phyloP scores from a whole-genome alignment of 1,140 invertebrate genomes.

The Camponotus pennsylvanicus region DNA sequence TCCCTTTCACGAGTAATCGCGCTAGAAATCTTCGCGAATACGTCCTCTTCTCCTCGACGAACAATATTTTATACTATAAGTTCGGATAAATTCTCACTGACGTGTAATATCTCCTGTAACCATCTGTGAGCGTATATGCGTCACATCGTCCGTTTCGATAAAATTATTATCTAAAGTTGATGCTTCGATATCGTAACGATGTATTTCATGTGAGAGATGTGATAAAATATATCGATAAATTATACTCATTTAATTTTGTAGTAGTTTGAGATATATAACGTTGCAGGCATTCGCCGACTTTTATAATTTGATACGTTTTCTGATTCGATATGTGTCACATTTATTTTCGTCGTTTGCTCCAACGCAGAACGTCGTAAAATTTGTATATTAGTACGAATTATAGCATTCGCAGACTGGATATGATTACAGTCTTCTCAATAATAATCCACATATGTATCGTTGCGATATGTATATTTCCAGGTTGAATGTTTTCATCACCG shows the following conservation, averaged over 20 bases:
- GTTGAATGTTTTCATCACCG: conserved; percentile 49
- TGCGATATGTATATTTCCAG: conserved; percentile 64
- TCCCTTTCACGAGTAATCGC: conserved; percentile 24
- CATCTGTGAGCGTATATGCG: background rate
- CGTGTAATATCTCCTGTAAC: background rate
- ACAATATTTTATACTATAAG: conserved; percentile 15
- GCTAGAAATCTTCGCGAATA: conserved; percentile 23
- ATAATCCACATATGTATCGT: conserved; percentile 47
- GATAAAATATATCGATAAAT: background rate
- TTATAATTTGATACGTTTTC: conserved; percentile 32
- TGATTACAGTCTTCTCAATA: conserved; percentile 1
- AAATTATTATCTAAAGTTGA: background rate
- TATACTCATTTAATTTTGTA: background rate
- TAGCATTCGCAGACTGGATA: background rate
- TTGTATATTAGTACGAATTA: background rate
- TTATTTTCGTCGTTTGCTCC: conserved; percentile 13
- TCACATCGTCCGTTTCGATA: background rate
- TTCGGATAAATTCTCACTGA: conserved; percentile 7
- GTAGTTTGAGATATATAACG: background rate
- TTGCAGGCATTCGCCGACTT: background rate
- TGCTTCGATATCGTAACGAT: background rate
- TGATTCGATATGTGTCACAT: conserved; percentile 46
- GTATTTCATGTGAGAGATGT: background rate
- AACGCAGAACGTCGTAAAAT: background rate
- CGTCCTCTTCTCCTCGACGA: background rate